Base-by-base conservation (phyloP, 2,113 vertebrate species). In the Stercorarius parasiticus region DNA sequence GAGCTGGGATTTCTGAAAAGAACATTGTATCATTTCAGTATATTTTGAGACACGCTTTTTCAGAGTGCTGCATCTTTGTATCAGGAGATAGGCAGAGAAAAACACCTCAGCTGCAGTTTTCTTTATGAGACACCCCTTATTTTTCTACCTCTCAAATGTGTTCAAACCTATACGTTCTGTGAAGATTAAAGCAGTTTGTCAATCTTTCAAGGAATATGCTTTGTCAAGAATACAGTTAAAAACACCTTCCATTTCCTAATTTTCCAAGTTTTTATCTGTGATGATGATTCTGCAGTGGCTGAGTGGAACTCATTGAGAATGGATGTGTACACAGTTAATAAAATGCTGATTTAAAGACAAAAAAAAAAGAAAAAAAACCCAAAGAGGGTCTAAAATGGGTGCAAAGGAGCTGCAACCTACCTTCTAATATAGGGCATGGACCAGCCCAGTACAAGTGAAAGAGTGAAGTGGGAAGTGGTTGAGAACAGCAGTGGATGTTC, bases 1-100 rank as follows among this genome's bases (percentile, higher is more conserved):
- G 85, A 94, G 21, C 36, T 93, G 88, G 96, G 66, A 84, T 95
- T 97, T 97, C 94, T 91, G 69, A 43, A 67, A 90, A 91, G 49
- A 88, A 93, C 11, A 6, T 84, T 93, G 81, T 58, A 90, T 82
- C 38, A 88, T 90, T 95, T 96, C 43, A 74, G 27, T 29, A 14
- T 58, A 78, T 69, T 95, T 91, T 89, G 16, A 71, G 74, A 81
- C 32, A 86, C 29, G 55, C 6, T 85, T 88, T 92, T 80, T 61
- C 32, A 62, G 25, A 47, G 29, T 23, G 22, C 56, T 92, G 38
- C 19, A 83, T 45, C 50, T 61, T 83, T 55, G 6, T 27, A 56
- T 20, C 30, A 87, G 32, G 9, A 81, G 11, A 85, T 1, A 72
- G n/a, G 50, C 86, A 83, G 42, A 77, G 32, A 91, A 94, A 64